Evolutionary conservation across 2,797 vertebrate genomes (phyloP).

Genomic region (Clangula hyemalis): DNA sequence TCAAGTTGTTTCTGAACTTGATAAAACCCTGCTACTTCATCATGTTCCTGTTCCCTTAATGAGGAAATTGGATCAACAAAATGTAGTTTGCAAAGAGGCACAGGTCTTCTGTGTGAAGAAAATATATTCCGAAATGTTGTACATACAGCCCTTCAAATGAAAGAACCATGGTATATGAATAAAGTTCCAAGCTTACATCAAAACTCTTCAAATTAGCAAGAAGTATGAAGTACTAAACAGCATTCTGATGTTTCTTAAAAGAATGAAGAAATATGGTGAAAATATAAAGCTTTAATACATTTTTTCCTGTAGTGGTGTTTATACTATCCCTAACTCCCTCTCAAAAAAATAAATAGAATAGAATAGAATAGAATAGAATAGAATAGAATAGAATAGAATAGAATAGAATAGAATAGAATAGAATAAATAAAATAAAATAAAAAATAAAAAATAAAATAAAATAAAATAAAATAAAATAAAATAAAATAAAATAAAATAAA

Average conservation of each 20-base stretch:
- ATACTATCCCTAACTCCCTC: no score
- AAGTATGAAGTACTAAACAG: background rate
- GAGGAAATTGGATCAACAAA: background rate
- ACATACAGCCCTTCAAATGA: fast-evolving
- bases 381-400: no score
- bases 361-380: no score
- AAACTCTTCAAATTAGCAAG: background rate
- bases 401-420: no score
- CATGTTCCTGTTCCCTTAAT: background rate
- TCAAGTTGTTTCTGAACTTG: background rate
- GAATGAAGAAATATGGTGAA: background rate
- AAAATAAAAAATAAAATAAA: no score
- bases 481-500: no score
- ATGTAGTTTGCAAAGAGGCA: background rate
- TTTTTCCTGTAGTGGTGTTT: background rate
- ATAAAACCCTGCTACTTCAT: background rate
- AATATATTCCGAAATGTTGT: background rate
- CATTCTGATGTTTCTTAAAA: background rate
- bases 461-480: no score
- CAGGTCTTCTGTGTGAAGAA: background rate
- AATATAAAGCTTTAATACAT: background rate
- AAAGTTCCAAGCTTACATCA: background rate
- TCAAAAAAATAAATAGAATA: no score
- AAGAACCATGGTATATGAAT: background rate
- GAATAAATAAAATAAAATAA: no score